Conservation (phyloP, 2,113 vertebrate species). For the Calidris pugnax region DNA sequence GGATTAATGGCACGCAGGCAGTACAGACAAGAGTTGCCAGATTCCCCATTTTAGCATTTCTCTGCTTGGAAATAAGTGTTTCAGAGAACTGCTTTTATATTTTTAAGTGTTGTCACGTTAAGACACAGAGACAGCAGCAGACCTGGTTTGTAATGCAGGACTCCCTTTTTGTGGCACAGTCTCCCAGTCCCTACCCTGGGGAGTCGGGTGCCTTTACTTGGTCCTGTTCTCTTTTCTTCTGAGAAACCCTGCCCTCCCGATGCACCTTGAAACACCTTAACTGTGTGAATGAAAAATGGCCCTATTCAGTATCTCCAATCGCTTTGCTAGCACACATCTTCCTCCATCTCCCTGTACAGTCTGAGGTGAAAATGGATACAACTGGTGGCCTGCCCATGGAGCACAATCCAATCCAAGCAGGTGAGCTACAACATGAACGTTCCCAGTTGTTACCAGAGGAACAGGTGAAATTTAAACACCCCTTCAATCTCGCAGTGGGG, state of each 20-base stretch:
- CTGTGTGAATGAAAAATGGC: background rate
- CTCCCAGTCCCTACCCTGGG: background rate
- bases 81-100: background rate
- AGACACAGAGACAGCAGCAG: background rate
- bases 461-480: background rate
- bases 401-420: background rate
- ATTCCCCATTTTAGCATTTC: background rate
- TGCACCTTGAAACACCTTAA: background rate
- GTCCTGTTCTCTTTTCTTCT: background rate
- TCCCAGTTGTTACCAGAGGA: background rate
- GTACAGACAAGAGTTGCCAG: background rate
- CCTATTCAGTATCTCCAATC: background rate
- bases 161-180: background rate
- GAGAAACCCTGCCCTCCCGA: background rate
- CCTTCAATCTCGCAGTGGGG: background rate
- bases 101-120: background rate
- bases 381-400: background rate
- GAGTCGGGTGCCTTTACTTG: background rate
- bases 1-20: accelerated
- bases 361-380: background rate
- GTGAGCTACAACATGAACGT: accelerated
- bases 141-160: background rate
- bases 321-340: background rate
- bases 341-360: background rate
- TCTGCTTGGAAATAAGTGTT: background rate